Percentiles rank a stretch among this genome's conserved stretches.
phyloP scores from a whole-genome alignment of 2,888 invertebrate species.

The Stegophylla sp. region DNA sequence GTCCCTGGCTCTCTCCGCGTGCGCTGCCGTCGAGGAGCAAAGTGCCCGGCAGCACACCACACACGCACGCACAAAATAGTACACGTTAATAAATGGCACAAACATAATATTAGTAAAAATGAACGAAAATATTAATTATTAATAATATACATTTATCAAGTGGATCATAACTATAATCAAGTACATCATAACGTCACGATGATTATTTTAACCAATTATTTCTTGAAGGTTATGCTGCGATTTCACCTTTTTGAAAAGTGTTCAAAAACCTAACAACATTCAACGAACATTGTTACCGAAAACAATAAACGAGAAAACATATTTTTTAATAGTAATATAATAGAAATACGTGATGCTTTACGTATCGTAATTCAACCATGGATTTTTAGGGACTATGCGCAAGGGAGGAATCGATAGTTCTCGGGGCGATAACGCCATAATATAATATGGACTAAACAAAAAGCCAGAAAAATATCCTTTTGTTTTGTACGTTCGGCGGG shows the following conservation, averaged over 20 bases:
- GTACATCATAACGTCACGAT: too few species aligned
- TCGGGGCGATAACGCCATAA: conserved; percentile 4
- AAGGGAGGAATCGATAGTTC: neutral
- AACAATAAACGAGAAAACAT: too few species aligned
- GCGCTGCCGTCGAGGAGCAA: neutral
- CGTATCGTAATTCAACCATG: neutral
- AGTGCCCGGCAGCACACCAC: neutral
- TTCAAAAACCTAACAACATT: too few species aligned
- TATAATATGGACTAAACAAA: neutral
- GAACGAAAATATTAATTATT: too few species aligned
- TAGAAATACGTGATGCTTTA: too few species aligned
- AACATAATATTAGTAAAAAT: neutral
- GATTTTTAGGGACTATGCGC: neutral
- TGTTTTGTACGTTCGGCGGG: conserved; percentile 7
- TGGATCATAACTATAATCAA: too few species aligned
- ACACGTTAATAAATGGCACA: conserved; percentile 6
- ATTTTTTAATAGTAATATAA: too few species aligned
- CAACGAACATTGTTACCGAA: too few species aligned
- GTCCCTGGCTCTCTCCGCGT: neutral
- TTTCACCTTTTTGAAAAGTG: too few species aligned
- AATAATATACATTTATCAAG: too few species aligned
- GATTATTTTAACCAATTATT: too few species aligned
- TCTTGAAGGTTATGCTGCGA: too few species aligned
- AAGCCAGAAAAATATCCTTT: conserved; percentile 4
- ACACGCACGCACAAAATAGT: neutral